A percentile compares a stretch with the other conserved stretches of the same genome.
phyloP scores from a whole-genome alignment of 2,113 vertebrate genomes.

The Oxyruncus cristatus region DNA sequence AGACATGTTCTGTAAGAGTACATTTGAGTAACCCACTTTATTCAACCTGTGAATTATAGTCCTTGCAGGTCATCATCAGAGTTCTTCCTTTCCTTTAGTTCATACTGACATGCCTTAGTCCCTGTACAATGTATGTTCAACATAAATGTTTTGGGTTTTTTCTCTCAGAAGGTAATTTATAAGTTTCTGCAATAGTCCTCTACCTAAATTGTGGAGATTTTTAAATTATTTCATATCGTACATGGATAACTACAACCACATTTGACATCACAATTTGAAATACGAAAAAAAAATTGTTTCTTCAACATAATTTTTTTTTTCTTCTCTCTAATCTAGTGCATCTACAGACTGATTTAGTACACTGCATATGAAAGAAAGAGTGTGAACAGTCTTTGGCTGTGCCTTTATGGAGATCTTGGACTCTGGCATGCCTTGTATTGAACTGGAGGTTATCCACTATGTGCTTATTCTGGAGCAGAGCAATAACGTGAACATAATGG shows the following conservation, averaged over 20 bases:
- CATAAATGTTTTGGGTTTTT: neutral
- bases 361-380: neutral
- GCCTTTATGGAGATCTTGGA: neutral
- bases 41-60: neutral
- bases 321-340: neutral
- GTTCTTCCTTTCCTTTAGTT: neutral
- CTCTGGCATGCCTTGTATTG: neutral
- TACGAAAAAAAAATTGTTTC: neutral
- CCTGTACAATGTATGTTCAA: neutral
- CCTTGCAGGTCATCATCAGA: neutral
- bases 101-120: neutral
- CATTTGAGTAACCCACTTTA: neutral
- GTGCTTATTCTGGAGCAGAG: neutral
- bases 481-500: neutral
- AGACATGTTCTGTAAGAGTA: neutral
- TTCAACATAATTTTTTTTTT: neutral
- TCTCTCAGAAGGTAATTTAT: neutral
- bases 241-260: neutral
- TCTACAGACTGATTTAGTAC: neutral
- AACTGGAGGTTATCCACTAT: neutral
- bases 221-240: neutral
- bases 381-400: neutral
- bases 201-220: neutral
- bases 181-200: neutral
- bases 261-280: neutral